Conservation (phyloP, 2,797 vertebrate genomes). For the Pteronotus mesoamericanus region DNA sequence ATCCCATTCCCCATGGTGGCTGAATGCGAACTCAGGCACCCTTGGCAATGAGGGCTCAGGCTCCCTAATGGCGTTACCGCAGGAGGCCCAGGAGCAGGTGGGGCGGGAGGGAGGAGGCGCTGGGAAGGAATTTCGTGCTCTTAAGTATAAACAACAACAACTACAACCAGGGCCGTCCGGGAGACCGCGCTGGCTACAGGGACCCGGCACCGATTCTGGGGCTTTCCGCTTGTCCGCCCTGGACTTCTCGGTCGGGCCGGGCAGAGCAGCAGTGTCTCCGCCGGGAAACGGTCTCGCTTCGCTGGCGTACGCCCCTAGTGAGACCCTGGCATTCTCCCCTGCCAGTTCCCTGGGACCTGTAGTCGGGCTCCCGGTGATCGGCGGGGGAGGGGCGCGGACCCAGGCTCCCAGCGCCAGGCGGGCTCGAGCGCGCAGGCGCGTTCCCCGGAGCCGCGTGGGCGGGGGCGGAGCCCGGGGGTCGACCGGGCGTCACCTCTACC, state of each 20-base stretch:
- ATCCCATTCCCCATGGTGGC: conserved; percentile 84
- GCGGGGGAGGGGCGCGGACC: not conserved
- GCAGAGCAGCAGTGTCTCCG: not conserved
- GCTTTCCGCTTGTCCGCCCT: conserved; percentile 38
- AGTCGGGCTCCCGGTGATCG: not conserved
- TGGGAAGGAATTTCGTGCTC: not conserved
- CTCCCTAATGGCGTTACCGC: not conserved
- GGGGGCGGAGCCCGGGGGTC: not conserved
- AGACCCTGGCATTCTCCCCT: not conserved
- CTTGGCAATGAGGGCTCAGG: conserved; percentile 44
- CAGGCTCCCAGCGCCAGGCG: not conserved
- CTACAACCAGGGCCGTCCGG: not conserved
- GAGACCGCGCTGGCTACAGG: not conserved
- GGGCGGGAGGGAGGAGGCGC: not conserved
- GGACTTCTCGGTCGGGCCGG: not conserved
- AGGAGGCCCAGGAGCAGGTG: not conserved
- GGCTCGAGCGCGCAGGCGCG: not conserved
- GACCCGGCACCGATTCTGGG: not conserved
- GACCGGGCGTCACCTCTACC: not conserved
- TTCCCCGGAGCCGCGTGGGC: not conserved
- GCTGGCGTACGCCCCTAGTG: not conserved
- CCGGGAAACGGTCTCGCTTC: conserved; percentile 43
- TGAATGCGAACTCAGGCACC: conserved; percentile 53
- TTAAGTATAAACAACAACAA: not conserved
- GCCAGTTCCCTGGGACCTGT: not conserved